phyloP scores from a whole-genome alignment of 2,113 vertebrate species.

The Apteryx owenii region DNA sequence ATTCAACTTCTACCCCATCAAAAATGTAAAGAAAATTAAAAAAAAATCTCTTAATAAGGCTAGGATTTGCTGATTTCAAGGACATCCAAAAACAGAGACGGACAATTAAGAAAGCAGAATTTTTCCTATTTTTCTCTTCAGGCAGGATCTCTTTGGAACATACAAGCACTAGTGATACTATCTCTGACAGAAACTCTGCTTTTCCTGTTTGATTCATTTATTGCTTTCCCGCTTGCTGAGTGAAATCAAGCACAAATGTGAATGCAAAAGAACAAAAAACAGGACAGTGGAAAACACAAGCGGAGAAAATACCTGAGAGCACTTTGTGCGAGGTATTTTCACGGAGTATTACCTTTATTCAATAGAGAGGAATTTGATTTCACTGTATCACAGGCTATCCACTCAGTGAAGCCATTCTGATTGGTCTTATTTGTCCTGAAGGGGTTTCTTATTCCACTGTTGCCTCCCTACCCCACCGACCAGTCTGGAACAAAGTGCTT shows the following conservation, averaged over 20 bases:
- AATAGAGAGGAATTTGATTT: background rate
- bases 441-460: background rate
- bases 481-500: background rate
- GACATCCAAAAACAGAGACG: background rate
- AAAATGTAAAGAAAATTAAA: background rate
- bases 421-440: background rate
- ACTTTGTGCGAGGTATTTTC: background rate
- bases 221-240: background rate
- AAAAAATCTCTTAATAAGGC: background rate
- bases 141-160: background rate
- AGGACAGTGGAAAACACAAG: background rate
- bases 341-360: background rate
- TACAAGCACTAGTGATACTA: background rate
- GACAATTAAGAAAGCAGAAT: background rate
- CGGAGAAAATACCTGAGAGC: background rate
- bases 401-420: background rate
- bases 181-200: background rate
- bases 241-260: background rate
- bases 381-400: background rate
- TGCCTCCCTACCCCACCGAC: background rate
- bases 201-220: background rate
- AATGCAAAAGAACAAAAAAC: background rate
- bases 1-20: background rate
- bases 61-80: background rate
- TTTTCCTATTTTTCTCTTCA: background rate